Conservation (phyloP, 2,888 invertebrate genomes). For the Calephelis perditalis region DNA sequence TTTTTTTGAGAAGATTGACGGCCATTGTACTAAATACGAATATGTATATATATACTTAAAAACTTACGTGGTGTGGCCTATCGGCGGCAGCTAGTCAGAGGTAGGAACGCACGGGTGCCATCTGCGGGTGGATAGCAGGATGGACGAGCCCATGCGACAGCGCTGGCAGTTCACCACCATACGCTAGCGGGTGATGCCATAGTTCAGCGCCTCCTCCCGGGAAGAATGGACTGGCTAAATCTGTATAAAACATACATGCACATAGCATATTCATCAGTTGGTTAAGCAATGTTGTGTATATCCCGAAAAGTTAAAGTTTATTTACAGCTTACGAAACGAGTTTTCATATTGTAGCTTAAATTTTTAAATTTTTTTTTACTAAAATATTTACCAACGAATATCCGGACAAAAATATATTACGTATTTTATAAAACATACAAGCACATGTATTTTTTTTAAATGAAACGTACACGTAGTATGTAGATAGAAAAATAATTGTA, state of each 20-base stretch:
- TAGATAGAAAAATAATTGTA: no score
- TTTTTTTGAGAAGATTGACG: no score
- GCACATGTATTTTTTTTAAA: no score
- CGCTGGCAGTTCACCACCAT: constrained; percentile 89
- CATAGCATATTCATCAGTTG: neutral
- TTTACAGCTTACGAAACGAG: constrained; percentile 63
- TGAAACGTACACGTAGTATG: no score
- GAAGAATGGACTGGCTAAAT: constrained; percentile 97
- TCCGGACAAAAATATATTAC: no score
- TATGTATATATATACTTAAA: no score
- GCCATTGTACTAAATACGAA: no score
- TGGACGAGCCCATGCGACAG: constrained; percentile 95
- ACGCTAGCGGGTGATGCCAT: constrained; percentile 93
- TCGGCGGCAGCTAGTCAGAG: constrained; percentile 97
- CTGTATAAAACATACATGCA: constrained; percentile 71
- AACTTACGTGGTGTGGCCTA: constrained; percentile 83
- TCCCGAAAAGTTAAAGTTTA: constrained; percentile 39
- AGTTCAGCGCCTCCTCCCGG: constrained; percentile 92
- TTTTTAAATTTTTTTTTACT: no score
- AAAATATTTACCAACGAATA: no score
- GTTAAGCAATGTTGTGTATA: neutral
- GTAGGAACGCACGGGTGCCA: constrained; percentile 96
- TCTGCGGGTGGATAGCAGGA: constrained; percentile 97
- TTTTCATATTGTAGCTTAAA: constrained; percentile 37
- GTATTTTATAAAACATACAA: no score